phyloP scores from a whole-genome alignment of 2,888 invertebrate genomes.

The Oscheius myriophilus region DNA sequence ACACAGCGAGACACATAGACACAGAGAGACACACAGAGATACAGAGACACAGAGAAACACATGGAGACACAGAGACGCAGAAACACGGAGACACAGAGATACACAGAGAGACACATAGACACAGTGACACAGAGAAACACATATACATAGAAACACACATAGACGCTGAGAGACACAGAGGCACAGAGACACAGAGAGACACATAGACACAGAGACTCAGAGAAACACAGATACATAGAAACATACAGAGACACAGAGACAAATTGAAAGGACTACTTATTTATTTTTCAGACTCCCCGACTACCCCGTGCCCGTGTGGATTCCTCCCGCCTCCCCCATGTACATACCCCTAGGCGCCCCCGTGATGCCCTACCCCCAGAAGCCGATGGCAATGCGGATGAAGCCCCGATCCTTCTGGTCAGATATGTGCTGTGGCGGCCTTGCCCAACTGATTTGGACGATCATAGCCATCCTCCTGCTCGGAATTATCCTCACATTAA shows the following conservation, averaged over 20 bases:
- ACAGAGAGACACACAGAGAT: no score
- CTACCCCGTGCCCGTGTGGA: conserved; percentile 25
- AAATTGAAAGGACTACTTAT: no score
- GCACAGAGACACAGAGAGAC: background rate
- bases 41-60: background rate
- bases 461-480: conserved; percentile 28
- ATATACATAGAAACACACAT: no score
- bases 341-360: conserved; percentile 31
- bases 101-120: no score
- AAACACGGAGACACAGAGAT: no score
- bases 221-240: no score
- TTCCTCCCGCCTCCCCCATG: conserved; percentile 25
- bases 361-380: conserved; percentile 17
- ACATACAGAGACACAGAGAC: no score
- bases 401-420: conserved; percentile 18
- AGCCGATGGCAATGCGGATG: background rate
- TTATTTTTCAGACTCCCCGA: conserved; percentile 21
- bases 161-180: background rate
- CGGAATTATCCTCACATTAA: conserved; percentile 22
- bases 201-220: no score
- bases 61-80: background rate
- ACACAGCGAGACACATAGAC: no score
- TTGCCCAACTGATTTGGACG: conserved; percentile 28
- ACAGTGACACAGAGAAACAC: background rate
- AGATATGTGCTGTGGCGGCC: conserved; percentile 29